Evolutionary conservation across 2,797 vertebrate species (phyloP).

Genomic region (Labroides dimidiatus): DNA sequence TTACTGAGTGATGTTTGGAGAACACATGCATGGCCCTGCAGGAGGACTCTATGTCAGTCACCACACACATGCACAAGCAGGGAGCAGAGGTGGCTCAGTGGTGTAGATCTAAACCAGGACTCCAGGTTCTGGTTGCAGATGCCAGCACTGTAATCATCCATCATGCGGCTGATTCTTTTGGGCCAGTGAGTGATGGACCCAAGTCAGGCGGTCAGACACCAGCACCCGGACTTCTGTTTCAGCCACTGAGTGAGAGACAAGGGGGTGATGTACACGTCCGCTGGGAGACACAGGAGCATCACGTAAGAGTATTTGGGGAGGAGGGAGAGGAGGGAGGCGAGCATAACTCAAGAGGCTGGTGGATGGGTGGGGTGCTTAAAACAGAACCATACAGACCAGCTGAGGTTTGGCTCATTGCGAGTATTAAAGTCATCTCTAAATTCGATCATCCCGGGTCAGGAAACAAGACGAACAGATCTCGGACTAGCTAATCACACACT

Average conservation of each 20-base stretch:
- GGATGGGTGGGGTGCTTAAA: not conserved
- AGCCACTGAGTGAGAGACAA: constrained; percentile 63
- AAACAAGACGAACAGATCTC: too few relatives aligned
- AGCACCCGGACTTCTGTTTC: constrained; percentile 61
- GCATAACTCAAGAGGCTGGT: not conserved
- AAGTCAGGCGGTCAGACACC: constrained; percentile 50
- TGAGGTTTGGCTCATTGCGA: not conserved
- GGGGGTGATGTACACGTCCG: constrained; percentile 57
- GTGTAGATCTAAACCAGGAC: constrained; percentile 52
- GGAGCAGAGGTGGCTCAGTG: constrained; percentile 19
- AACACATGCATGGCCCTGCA: constrained; percentile 41
- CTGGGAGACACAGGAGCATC: constrained; percentile 45
- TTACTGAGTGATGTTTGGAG: constrained; percentile 52
- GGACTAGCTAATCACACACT: too few relatives aligned
- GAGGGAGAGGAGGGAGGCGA: constrained; percentile 1
- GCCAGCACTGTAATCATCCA: constrained; percentile 53
- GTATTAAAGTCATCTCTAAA: too few relatives aligned
- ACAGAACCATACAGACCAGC: not conserved
- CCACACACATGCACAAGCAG: constrained; percentile 6
- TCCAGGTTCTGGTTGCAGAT: constrained; percentile 70
- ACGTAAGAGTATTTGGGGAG: constrained; percentile 61
- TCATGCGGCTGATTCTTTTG: constrained; percentile 66
- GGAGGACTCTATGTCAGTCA: constrained; percentile 40
- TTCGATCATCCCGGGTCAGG: too few relatives aligned
- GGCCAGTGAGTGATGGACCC: constrained; percentile 69